Evolutionary conservation across 1,140 invertebrate genomes (phyloP).

Genomic region (Drosophila sp.): DNA sequence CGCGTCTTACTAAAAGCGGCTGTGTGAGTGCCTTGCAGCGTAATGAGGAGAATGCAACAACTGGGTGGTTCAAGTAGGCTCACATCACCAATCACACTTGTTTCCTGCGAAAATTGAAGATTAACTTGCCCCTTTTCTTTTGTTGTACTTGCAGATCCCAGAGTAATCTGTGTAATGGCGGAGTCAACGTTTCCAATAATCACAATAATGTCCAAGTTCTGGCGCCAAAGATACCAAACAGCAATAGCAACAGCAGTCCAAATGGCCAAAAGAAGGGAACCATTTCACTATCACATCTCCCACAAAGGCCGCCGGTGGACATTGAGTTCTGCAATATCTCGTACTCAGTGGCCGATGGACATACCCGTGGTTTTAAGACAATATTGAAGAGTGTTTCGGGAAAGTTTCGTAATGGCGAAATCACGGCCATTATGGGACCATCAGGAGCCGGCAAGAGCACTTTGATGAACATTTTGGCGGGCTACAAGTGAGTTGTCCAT

Average conservation of each 20-base stretch:
- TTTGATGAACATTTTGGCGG: slow-evolving; percentile 94
- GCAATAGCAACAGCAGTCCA: slow-evolving; percentile 84
- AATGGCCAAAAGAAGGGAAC: slow-evolving; percentile 85
- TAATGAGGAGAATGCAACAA: slow-evolving; percentile 25
- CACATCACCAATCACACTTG: background rate
- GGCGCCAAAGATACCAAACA: slow-evolving; percentile 87
- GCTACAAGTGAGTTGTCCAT: slow-evolving; percentile 90
- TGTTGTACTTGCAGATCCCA: slow-evolving; percentile 85
- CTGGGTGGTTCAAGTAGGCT: slow-evolving; percentile 57
- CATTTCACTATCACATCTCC: slow-evolving; percentile 89
- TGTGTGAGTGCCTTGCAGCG: slow-evolving; percentile 60
- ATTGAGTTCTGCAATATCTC: slow-evolving; percentile 93
- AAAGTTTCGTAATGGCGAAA: slow-evolving; percentile 89
- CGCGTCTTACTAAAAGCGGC: slow-evolving; percentile 71
- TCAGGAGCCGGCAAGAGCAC: slow-evolving; percentile 97
- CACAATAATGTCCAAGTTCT: slow-evolving; percentile 83
- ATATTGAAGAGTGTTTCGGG: slow-evolving; percentile 94
- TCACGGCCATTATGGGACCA: slow-evolving; percentile 97
- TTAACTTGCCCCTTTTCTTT: background rate
- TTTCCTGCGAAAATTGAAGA: background rate
- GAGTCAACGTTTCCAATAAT: slow-evolving; percentile 83
- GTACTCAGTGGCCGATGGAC: slow-evolving; percentile 93
- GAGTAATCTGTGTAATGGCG: slow-evolving; percentile 89
- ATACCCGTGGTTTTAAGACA: slow-evolving; percentile 90
- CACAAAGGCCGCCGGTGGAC: slow-evolving; percentile 92